Conservation (phyloP, 2,113 vertebrate species). For the Zeus faber region DNA sequence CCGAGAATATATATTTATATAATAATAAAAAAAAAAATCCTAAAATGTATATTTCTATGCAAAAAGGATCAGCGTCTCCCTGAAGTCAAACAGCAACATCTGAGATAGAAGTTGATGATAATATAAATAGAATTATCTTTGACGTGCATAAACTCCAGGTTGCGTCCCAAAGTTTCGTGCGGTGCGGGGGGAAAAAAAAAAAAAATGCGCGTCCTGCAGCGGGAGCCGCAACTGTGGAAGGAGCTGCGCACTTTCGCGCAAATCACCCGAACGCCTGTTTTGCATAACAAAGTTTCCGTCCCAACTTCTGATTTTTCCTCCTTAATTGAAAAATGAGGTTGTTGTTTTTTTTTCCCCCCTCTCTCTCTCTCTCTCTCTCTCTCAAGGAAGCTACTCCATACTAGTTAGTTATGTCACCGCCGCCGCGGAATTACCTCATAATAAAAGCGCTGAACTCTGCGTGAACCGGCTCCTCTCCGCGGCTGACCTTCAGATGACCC, state of each 20-base stretch:
- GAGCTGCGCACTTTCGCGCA: neutral
- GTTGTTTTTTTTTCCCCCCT: constrained; percentile 45
- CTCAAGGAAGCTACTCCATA: constrained; percentile 89
- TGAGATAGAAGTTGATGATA: neutral
- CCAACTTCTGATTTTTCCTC: neutral
- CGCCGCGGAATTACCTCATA: constrained; percentile 93
- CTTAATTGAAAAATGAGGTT: constrained; percentile 10
- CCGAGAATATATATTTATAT: neutral
- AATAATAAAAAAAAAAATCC: neutral
- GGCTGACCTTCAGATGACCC: constrained; percentile 97
- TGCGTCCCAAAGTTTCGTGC: too few relatives aligned
- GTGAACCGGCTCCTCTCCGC: constrained; percentile 86
- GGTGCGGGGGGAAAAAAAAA: too few relatives aligned
- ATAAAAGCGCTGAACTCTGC: constrained; percentile 92
- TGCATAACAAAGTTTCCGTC: neutral
- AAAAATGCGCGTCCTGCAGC: too few relatives aligned
- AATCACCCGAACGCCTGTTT: neutral
- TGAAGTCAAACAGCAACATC: neutral
- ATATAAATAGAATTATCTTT: too few relatives aligned
- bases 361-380: constrained; percentile 74
- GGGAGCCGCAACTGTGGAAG: too few relatives aligned
- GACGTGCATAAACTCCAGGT: too few relatives aligned
- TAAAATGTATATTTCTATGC: neutral
- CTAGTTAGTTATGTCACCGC: constrained; percentile 90
- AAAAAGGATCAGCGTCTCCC: too few relatives aligned